Conservation (phyloP, 1,140 invertebrate genomes). For the Lutraria rhynchaena region DNA sequence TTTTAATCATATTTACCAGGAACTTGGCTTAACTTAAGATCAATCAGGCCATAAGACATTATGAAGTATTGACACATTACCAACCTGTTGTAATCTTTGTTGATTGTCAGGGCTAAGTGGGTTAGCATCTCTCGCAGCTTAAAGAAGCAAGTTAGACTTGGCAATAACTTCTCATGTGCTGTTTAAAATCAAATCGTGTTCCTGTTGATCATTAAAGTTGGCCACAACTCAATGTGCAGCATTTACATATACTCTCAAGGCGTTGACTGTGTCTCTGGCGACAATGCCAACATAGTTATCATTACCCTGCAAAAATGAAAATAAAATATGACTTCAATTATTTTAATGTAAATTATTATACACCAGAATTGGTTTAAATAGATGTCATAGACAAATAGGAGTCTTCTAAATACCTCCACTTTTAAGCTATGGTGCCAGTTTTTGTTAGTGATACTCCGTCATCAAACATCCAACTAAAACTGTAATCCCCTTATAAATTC, state of each 20-base stretch:
- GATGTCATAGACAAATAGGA: no score
- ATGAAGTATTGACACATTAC: no score
- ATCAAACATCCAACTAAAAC: neutral
- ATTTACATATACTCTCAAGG: constrained; percentile 87
- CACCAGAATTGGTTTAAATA: neutral
- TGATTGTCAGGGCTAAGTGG: constrained; percentile 85
- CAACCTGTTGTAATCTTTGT: constrained; percentile 84
- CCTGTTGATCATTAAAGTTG: constrained; percentile 85
- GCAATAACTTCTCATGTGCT: constrained; percentile 90
- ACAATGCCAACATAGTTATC: constrained; percentile 92
- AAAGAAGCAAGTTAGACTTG: constrained; percentile 89
- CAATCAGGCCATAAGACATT: no score
- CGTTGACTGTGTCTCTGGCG: constrained; percentile 90
- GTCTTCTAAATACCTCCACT: no score
- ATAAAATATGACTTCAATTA: no score
- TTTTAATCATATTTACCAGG: no score
- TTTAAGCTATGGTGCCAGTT: no score
- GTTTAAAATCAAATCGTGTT: constrained; percentile 83
- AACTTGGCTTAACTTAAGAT: no score
- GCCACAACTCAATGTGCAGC: constrained; percentile 89
- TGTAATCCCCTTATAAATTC: neutral
- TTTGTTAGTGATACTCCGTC: neutral
- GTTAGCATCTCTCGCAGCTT: constrained; percentile 89
- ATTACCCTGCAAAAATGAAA: constrained; percentile 85
- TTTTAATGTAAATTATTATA: neutral